phyloP scores from a whole-genome alignment of 2,888 invertebrate species.

The Agrochola litura region DNA sequence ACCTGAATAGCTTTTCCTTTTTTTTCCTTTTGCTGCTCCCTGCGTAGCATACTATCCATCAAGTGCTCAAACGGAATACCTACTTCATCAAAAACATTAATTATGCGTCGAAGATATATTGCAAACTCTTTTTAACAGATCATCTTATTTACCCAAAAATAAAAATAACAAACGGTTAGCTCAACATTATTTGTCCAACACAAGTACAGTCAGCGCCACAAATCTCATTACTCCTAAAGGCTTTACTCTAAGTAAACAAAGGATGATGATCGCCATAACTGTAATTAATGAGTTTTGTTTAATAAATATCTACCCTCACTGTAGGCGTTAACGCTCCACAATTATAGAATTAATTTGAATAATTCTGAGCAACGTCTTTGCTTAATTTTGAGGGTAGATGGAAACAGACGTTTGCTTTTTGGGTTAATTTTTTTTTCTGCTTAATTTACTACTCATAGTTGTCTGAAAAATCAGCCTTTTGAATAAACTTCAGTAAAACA shows the following conservation, averaged over 20 bases:
- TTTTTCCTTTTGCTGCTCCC: no score
- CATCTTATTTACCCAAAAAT: constrained; percentile 4
- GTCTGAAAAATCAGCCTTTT: not conserved
- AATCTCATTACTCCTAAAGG: constrained; percentile 63
- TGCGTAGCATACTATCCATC: no score
- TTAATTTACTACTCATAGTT: not conserved
- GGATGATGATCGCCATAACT: constrained; percentile 66
- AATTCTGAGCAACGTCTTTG: constrained; percentile 65
- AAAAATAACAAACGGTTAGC: constrained; percentile 11
- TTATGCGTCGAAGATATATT: not conserved
- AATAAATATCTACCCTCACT: constrained; percentile 67
- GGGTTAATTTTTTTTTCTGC: not conserved
- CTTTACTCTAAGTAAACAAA: constrained; percentile 60
- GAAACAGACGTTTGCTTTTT: constrained; percentile 49
- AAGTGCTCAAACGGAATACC: no score
- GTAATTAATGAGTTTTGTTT: constrained; percentile 72
- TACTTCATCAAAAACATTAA: not conserved
- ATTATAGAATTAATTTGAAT: constrained; percentile 72
- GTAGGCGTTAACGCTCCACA: constrained; percentile 62
- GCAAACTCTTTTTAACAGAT: not conserved
- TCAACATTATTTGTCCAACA: constrained; percentile 14
- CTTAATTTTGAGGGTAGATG: constrained; percentile 62
- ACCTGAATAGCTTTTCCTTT: no score
- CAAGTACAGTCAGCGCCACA: constrained; percentile 44
- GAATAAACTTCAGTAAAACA: not conserved